Evolutionary conservation across 2,888 invertebrate genomes (phyloP).

Genomic region (Drosophila siamana): DNA sequence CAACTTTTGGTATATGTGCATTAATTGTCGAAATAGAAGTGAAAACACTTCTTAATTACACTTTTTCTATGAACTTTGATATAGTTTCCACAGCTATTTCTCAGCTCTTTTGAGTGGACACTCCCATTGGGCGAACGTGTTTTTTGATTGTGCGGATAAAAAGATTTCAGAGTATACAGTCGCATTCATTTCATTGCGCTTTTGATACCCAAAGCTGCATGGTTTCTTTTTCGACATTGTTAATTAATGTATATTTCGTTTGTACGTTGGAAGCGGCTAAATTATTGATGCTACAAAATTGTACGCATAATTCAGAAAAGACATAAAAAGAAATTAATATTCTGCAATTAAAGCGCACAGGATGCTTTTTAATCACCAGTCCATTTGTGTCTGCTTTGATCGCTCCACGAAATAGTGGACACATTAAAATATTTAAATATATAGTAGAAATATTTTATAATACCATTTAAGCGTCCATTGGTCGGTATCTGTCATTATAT

Average conservation of each 20-base stretch:
- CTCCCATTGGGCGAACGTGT: no score
- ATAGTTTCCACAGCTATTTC: no score
- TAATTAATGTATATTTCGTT: not conserved
- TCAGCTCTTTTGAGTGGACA: no score
- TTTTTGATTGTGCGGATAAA: no score
- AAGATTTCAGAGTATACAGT: not conserved
- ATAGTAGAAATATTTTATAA: not conserved
- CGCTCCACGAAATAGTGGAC: not conserved
- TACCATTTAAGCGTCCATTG: no score
- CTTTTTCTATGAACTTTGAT: no score
- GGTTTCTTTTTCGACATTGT: not conserved
- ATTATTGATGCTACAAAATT: not conserved
- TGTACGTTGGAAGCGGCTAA: not conserved
- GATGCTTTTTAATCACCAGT: no score
- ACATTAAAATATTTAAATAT: not conserved
- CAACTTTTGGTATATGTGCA: no score
- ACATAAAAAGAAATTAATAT: not conserved
- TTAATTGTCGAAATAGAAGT: no score
- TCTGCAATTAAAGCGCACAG: not conserved
- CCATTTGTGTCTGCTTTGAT: not conserved
- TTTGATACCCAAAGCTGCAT: not conserved
- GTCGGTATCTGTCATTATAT: no score
- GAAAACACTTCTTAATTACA: no score
- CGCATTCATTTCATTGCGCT: not conserved
- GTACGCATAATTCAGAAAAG: not conserved